Evolutionary conservation across 2,888 invertebrate genomes (phyloP), one percentile per base, ranked within the genome.

Genomic region (Willowsia nigromaculata): DNA sequence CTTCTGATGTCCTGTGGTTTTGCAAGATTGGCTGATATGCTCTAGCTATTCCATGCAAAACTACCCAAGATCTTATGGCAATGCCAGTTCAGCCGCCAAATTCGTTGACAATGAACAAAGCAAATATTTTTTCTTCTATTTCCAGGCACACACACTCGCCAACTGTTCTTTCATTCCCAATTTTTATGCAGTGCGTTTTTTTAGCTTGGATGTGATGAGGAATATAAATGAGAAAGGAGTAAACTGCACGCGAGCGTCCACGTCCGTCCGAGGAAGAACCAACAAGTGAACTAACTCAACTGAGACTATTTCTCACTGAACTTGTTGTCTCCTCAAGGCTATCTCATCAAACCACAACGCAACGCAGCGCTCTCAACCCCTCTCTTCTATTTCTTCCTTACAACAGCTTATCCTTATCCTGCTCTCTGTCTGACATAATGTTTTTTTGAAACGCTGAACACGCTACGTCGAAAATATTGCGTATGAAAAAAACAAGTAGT

Each of bases 281-380:
- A 85, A 85, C 65, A 78, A 85, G 62, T 65, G 78, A 78, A 47
- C 74, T 85, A 37, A 85, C 85, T 74, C 59, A 40, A 85, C 22
- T 25, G 47, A 74, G 25, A 74, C 74, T 74, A n/a, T 22, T 47
- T 47, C 47, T 47, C 47, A 47, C 74, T 74, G 74, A 74, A 74
- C 74, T 74, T 74, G 47, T 68, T 84, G 85, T 85, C 85, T 85
- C 85, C 85, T 76, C 85, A 85, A 85, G 85, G 85, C 85, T 85
- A 85, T 85, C 18, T 30, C 74, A 25, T 74, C 43, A 43, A 22
- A 47, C 30, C 65, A 15, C 40, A n/a, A 33, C 30, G 74, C 15
- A 43, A 74, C 74, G 74, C 74, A 43, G 25, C 43, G 9, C 18
- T 7, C 33, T 11, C 47, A 47, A 74, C 74, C n/a, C 9, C 47